Evolutionary conservation across 2,113 vertebrate species (phyloP).

Genomic region (Tetraodon nigroviridis): DNA sequence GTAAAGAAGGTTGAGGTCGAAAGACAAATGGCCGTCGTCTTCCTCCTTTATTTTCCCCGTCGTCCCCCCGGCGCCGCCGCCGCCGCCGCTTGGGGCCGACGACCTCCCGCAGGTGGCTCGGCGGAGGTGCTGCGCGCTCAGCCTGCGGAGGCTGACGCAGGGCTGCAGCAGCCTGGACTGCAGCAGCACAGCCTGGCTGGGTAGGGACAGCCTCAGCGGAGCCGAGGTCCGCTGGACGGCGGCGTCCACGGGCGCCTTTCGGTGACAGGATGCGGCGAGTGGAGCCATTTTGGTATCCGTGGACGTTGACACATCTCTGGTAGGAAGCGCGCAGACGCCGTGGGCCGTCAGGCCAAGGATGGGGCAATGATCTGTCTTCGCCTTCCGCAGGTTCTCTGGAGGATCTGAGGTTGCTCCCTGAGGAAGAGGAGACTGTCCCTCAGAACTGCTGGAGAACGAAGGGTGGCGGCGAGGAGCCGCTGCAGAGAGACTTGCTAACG

Average conservation of each 20-base stretch:
- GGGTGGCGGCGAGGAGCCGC: not conserved
- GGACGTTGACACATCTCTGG: not conserved
- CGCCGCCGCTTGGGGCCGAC: not conserved
- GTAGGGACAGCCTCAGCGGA: slow-evolving; percentile 29
- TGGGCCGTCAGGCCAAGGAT: not conserved
- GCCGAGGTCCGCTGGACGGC: too few relatives aligned
- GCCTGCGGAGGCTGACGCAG: slow-evolving; percentile 47
- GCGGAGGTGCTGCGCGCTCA: slow-evolving; percentile 32
- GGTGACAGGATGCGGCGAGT: not conserved
- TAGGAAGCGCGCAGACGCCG: not conserved
- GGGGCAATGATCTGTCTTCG: not conserved
- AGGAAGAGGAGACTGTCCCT: too few relatives aligned
- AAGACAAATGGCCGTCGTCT: slow-evolving; percentile 14
- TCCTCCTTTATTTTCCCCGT: not conserved
- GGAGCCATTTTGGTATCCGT: not conserved
- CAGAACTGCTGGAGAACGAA: not conserved
- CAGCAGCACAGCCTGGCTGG: slow-evolving; percentile 45
- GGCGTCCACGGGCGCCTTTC: not conserved
- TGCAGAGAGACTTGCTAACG: rapidly evolving
- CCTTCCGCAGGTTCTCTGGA: not conserved
- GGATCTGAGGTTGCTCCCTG: not conserved
- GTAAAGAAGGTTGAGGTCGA: slow-evolving; percentile 58
- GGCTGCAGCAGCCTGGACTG: slow-evolving; percentile 53
- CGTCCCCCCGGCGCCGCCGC: not conserved
- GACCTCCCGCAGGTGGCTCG: not conserved